phyloP scores from a whole-genome alignment of 2,113 vertebrate species.

The Takifugu bimaculatus region DNA sequence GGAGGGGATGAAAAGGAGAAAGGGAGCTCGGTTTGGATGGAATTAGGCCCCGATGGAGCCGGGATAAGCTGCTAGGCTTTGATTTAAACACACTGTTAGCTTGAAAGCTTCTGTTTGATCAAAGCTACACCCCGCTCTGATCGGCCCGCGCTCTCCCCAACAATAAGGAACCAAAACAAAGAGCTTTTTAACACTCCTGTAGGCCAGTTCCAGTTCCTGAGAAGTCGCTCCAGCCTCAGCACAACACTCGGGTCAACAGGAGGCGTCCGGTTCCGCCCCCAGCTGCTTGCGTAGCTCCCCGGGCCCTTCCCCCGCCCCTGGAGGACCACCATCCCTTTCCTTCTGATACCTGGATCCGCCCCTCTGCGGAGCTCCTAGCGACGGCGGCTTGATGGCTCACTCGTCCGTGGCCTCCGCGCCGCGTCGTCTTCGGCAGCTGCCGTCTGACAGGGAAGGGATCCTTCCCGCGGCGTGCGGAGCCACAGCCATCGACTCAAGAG shows the following conservation, averaged over 20 bases:
- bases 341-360: conserved; percentile 31
- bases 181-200: neutral
- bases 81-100: conserved; percentile 43
- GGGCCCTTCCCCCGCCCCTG: conserved; percentile 35
- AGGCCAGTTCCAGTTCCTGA: conserved; percentile 1
- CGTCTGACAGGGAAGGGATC: conserved; percentile 64
- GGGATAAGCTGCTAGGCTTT: conserved; percentile 54
- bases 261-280: neutral
- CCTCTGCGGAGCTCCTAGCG: conserved; percentile 52
- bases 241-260: too few relatives aligned
- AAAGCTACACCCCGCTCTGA: conserved; percentile 15
- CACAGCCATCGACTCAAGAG: conserved; percentile 65
- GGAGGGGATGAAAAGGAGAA: conserved; percentile 54
- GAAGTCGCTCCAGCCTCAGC: too few relatives aligned
- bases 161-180: neutral
- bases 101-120: conserved; percentile 36
- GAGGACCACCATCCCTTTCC: conserved; percentile 36
- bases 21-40: conserved; percentile 46
- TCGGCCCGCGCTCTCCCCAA: neutral
- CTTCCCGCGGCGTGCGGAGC: conserved; percentile 57
- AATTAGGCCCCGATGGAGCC: conserved; percentile 51
- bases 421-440: conserved; percentile 69
- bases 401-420: conserved; percentile 64
- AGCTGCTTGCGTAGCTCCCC: neutral
- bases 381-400: conserved; percentile 67